Conservation (phyloP, 2,113 vertebrate species). For the Ptychochromis oligacanthus region DNA sequence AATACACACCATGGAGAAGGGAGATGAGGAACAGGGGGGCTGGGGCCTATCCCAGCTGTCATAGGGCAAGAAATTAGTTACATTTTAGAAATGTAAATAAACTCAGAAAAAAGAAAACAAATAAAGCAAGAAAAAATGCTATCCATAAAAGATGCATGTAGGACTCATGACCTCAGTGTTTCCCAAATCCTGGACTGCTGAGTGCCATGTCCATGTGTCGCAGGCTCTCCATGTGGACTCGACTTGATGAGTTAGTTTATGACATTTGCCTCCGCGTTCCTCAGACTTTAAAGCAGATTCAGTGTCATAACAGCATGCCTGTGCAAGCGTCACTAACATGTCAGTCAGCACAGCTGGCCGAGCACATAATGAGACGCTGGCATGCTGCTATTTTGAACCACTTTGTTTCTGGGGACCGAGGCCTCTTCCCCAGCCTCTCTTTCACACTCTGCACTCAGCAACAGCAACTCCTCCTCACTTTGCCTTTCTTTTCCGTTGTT, state of each 20-base stretch:
- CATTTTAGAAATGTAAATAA: no score
- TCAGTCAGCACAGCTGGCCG: constrained; percentile 43
- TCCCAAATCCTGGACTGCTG: not conserved
- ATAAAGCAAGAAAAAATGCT: not conserved
- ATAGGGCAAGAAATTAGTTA: no score
- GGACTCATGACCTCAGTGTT: not conserved
- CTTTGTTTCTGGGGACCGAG: constrained; percentile 50
- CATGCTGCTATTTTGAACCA: constrained; percentile 61
- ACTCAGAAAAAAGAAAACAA: not conserved
- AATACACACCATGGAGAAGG: no score
- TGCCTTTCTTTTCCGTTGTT: not conserved
- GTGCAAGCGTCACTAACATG: constrained; percentile 33
- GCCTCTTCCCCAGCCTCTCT: not conserved
- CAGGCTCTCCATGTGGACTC: not conserved
- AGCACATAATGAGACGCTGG: constrained; percentile 47
- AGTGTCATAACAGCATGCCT: constrained; percentile 42
- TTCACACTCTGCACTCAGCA: not conserved
- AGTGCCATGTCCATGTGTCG: not conserved
- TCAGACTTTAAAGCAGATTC: constrained; percentile 36
- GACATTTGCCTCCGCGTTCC: constrained; percentile 50
- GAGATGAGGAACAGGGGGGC: no score
- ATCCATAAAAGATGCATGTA: not conserved
- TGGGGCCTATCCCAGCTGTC: no score
- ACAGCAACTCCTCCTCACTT: not conserved
- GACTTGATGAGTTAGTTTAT: not conserved